phyloP scores from a whole-genome alignment of 2,888 invertebrate genomes.

The Malachius bipustulatus region DNA sequence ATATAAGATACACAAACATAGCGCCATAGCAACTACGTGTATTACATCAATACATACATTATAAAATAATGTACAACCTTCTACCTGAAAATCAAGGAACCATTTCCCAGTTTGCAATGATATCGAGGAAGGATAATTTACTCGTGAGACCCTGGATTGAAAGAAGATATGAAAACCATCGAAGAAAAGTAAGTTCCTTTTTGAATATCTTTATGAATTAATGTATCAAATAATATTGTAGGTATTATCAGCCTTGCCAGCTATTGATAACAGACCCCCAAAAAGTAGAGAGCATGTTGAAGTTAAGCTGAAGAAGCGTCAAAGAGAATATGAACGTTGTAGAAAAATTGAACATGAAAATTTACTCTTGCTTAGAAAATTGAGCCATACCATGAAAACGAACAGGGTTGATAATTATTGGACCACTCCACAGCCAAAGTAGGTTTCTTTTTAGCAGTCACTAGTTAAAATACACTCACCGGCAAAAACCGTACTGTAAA shows the following conservation, averaged over 20 bases:
- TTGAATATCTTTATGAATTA: not conserved
- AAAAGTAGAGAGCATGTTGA: conserved; percentile 49
- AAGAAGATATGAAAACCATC: conserved; percentile 52
- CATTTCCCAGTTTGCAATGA: conserved; percentile 40
- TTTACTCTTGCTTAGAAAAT: conserved; percentile 51
- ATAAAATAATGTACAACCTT: too few relatives aligned
- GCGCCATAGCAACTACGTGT: too few relatives aligned
- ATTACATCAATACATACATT: too few relatives aligned
- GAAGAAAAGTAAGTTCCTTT: conserved; percentile 50
- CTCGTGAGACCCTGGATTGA: conserved; percentile 57
- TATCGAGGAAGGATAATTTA: conserved; percentile 56
- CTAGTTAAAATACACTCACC: too few relatives aligned
- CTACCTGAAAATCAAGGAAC: too few relatives aligned
- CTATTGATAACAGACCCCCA: conserved; percentile 53
- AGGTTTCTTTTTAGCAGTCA: too few relatives aligned
- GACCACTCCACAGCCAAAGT: conserved; percentile 50
- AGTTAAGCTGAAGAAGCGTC: conserved; percentile 52
- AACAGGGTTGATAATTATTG: conserved; percentile 54
- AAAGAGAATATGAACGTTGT: conserved; percentile 52
- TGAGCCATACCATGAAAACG: conserved; percentile 50
- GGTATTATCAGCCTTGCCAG: conserved; percentile 51
- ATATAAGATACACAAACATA: too few relatives aligned
- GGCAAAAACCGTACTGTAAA: too few relatives aligned
- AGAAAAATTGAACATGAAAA: conserved; percentile 52
- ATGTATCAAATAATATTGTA: conserved; percentile 21